A percentile compares a stretch with the other conserved stretches of the same genome.
Conservation (phyloP, 2,888 invertebrate species). For the Oligia strigilis region DNA sequence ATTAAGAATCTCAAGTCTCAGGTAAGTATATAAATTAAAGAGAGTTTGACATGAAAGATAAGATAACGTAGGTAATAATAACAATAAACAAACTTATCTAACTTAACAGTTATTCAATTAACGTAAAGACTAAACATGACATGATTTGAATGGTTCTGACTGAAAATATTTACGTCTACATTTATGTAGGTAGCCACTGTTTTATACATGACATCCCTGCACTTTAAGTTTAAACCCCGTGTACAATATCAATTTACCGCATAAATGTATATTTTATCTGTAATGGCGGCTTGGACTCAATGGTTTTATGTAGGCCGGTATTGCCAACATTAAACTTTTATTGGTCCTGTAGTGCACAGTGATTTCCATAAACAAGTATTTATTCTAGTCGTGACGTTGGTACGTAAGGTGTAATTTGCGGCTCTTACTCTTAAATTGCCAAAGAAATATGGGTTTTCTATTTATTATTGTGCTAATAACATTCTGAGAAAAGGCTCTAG, state of each 20-base stretch:
- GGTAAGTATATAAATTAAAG: background rate
- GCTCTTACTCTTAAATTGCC: background rate
- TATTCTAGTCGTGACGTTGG: slow-evolving; percentile 35
- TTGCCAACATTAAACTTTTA: slow-evolving; percentile 48
- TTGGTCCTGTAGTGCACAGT: slow-evolving; percentile 10
- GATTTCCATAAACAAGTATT: slow-evolving; percentile 48
- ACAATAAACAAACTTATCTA: background rate
- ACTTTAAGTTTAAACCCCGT: background rate
- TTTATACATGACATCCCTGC: slow-evolving; percentile 20
- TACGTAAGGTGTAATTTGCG: slow-evolving; percentile 10
- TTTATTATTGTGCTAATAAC: background rate
- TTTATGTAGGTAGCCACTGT: background rate
- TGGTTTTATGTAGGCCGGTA: slow-evolving; percentile 45
- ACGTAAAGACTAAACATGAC: background rate
- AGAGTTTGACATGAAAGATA: background rate
- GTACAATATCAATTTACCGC: slow-evolving; percentile 50
- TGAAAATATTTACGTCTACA: background rate
- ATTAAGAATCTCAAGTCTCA: background rate
- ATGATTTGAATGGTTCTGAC: background rate
- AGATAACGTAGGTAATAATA: background rate
- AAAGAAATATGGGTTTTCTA: background rate
- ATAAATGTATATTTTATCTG: slow-evolving; percentile 53
- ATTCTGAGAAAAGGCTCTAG: background rate
- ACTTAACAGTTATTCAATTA: background rate
- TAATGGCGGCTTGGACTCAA: slow-evolving; percentile 28